Evolutionary conservation across 2,888 invertebrate genomes (phyloP), one percentile per base, ranked within the genome.

Genomic region (Adelphocoris suturalis): DNA sequence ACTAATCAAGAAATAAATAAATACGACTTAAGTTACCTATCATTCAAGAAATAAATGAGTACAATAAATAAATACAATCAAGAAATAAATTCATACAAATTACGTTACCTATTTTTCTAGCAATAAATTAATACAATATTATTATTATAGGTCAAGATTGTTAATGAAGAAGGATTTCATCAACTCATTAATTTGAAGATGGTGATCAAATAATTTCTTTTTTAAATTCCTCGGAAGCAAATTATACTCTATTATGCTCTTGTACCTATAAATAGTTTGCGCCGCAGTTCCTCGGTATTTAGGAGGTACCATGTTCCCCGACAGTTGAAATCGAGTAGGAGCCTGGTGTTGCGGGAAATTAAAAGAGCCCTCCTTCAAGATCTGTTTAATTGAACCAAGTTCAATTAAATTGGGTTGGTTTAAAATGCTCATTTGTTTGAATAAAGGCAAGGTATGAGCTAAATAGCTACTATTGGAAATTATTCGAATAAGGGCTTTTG

Each of bases 231-330:
- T 13, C 48, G 48, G 48, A 48, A 48, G 48, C 48, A 13, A 48
- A 13, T 48, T 48, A 48, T 48, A 48, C 13, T 48, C 48, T 48
- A 11, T 48, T 48, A 48, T 48, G 48, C 48, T 13, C 48, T 48
- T 48, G 48, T 48, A 48, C 48, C 48, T 48, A 48, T 48, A 48
- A 13, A 48, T 7, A 48, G 7, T 48, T 48, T 48, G 48, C 48
- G 48, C 48, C 48, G 48, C 48, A 48, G 48, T 48, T 11, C 9
- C 13, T 7, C 23, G 68, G 68, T 23, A 68, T 68, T 68, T 19
- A 68, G 68, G 68, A 68, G 16, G 68, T 68, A 16, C n/a, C n/a
- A n/a, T n/a, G n/a, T n/a, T n/a, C n/a, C n/a, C 68, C 68, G n/a
- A n/a, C n/a, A n/a, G n/a, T n/a, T n/a, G n/a, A n/a, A n/a, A n/a